Base-by-base conservation (phyloP, 2,888 invertebrate species). In the Coelinius sp. region DNA sequence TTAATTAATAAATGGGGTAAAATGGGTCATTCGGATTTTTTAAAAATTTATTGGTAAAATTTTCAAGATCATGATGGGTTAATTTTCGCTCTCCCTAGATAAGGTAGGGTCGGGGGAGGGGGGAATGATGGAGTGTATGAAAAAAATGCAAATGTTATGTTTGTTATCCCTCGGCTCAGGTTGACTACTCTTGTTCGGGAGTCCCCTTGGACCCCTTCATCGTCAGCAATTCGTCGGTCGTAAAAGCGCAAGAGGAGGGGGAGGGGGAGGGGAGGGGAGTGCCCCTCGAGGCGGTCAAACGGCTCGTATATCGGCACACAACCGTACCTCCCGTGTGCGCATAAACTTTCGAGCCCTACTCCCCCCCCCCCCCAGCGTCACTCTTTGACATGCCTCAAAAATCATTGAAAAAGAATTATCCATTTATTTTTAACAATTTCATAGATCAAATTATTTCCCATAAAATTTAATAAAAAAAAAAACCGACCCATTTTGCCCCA, bases 191-290 rank as follows among this genome's bases (percentile, higher is more conserved):
- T 8, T 52, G 25, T 52, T 24, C 22, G 25, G 52, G 24, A 25
- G 52, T 52, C 52, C 25, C 25, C 52, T 52, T 22, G 25, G 41
- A 41, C 41, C 41, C n/a, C 24, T 52, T 24, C n/a, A n/a, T 52
- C 24, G 52, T 52, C 52, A 78, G 80, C 82, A 81, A 82, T 84
- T 83, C 80, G 79, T 78, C 74, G 81, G 76, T 80, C 80, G 81
- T 84, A 84, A 84, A 84, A 77, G 70, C 68, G 69, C 73, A 67
- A 70, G 73, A 71, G 72, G 76, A 74, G 66, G 68, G 70, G 77
- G 79, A 41, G 25, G 64, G 71, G 75, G 56, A 31, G n/a, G 66
- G 68, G 70, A 76, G 79, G 24, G 25, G 64, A 70, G 75, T 49
- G 25, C 62, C 75, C 73, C 70, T 22, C 71, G 73, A 77, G 77